A percentile compares a stretch with the other conserved stretches of the same genome.
These are phyloP conservation scores for Chaenodraco wilsoni DNA, from an alignment of 2,797 vertebrate genomes.

Conservation along the genomic window DNA sequence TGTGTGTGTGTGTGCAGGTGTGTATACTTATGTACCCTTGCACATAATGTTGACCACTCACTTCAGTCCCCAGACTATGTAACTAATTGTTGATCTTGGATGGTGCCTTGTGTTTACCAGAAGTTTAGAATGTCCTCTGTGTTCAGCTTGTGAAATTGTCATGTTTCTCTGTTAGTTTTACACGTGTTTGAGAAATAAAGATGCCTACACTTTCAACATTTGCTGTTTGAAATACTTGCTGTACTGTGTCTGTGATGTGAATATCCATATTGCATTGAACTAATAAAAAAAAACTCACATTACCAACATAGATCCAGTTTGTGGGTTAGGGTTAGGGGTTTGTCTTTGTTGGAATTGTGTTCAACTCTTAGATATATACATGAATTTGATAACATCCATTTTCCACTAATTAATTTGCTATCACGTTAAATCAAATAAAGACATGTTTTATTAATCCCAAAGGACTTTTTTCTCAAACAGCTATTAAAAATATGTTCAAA, in stretches of 20 bases:
- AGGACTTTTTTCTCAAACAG: not conserved
- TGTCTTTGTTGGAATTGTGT: too few species aligned
- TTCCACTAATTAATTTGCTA: not conserved
- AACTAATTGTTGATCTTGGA: constrained; percentile 79
- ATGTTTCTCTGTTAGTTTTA: constrained; percentile 75
- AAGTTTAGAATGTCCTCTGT: constrained; percentile 74
- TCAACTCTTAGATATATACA: too few species aligned
- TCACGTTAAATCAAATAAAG: not conserved
- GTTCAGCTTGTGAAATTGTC: constrained; percentile 70
- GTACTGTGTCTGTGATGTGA: not conserved
- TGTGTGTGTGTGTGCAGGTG: too few species aligned
- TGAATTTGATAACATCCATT: too few species aligned
- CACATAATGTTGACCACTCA: constrained; percentile 51
- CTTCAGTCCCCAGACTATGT: constrained; percentile 67
- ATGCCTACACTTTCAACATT: constrained; percentile 31
- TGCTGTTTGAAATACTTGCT: constrained; percentile 27
- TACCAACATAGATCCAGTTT: not conserved
- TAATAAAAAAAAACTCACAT: not conserved
- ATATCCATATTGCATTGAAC: not conserved
- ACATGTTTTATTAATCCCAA: not conserved
- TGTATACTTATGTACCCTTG: constrained; percentile 34
- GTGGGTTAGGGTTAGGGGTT: too few species aligned
- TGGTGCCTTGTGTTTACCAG: constrained; percentile 83
- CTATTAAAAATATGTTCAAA: not conserved
- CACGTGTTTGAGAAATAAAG: constrained; percentile 71